A percentile compares a stretch with the other conserved stretches of the same genome.
phyloP scores from a whole-genome alignment of 2,797 vertebrate genomes.

The Mastacembelus armatus region DNA sequence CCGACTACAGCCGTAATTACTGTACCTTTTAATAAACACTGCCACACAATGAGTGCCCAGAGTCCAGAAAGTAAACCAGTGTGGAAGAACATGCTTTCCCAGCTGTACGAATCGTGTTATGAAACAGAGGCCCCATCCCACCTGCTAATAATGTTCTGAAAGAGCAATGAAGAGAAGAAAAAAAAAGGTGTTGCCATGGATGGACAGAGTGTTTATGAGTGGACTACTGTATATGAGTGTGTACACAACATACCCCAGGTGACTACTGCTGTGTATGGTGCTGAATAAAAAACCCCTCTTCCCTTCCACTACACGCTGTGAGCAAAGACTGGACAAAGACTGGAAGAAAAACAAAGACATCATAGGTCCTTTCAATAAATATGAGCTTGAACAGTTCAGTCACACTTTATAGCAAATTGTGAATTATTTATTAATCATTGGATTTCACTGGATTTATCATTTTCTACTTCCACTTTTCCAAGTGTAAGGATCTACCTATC shows the following conservation, averaged over 20 bases:
- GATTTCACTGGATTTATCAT: no score
- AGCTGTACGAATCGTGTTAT: constrained; percentile 87
- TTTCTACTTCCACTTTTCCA: no score
- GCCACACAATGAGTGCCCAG: constrained; percentile 88
- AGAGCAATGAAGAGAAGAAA: constrained; percentile 5
- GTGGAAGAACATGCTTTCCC: constrained; percentile 92
- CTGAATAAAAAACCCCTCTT: constrained; percentile 78
- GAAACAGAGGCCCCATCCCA: constrained; percentile 87
- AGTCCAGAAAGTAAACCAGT: constrained; percentile 85
- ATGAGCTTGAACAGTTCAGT: not conserved
- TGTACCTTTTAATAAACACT: constrained; percentile 83
- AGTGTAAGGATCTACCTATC: no score
- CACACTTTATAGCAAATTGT: no score
- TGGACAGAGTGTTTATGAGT: not conserved
- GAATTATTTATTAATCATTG: no score
- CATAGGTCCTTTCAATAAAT: not conserved
- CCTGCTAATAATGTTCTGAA: constrained; percentile 89
- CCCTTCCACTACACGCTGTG: constrained; percentile 72
- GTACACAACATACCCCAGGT: constrained; percentile 70
- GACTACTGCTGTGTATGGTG: constrained; percentile 64
- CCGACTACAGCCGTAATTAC: constrained; percentile 21
- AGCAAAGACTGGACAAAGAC: constrained; percentile 80
- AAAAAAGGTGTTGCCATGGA: not conserved
- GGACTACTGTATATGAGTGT: not conserved
- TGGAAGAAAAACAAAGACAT: constrained; percentile 74